phyloP scores from a whole-genome alignment of 2,888 invertebrate species.

The Gastracanthus pulcherrimus region DNA sequence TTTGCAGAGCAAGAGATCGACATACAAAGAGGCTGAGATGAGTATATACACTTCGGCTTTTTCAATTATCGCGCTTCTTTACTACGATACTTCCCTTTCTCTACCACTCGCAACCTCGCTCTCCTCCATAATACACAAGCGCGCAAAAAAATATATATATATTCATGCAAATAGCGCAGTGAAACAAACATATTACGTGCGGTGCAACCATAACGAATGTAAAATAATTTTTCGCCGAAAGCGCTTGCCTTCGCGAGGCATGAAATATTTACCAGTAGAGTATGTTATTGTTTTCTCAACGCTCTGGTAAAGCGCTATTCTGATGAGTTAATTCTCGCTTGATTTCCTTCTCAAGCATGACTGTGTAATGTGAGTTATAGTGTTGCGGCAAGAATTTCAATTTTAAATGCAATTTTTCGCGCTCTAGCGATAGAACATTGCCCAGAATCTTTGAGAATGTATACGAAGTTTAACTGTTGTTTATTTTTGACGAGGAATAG shows the following conservation, averaged over 20 bases:
- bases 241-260: neutral
- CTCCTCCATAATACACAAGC: too few species aligned
- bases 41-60: neutral
- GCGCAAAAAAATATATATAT: too few species aligned
- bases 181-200: too few species aligned
- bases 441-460: neutral
- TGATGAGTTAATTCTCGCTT: neutral
- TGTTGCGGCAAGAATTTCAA: neutral
- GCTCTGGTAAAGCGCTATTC: too few species aligned
- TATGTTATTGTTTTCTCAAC: neutral
- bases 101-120: too few species aligned
- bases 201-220: too few species aligned
- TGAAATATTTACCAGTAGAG: too few species aligned
- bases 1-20: neutral
- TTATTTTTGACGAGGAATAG: neutral
- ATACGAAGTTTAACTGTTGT: neutral
- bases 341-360: neutral
- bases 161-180: too few species aligned
- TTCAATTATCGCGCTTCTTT: too few species aligned
- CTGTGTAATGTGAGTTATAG: neutral
- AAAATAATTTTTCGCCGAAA: neutral
- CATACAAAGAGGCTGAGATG: neutral
- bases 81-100: too few species aligned
- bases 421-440: neutral
- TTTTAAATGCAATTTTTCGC: constrained; percentile 18